These are phyloP conservation scores for Volucella inanis DNA, from an alignment of 2,888 invertebrate species.

Conservation along the genomic window DNA sequence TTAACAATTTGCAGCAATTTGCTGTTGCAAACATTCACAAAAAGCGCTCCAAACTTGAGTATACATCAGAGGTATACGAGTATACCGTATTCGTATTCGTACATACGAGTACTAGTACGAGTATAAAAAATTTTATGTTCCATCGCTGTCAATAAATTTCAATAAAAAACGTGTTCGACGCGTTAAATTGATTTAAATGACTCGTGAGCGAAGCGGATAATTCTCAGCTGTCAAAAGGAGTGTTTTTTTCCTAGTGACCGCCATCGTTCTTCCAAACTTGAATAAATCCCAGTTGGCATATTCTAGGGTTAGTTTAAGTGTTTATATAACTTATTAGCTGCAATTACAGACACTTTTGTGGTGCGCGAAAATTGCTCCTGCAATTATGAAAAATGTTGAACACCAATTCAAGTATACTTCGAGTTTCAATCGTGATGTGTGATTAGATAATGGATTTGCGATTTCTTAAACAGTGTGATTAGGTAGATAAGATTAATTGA, in stretches of 20 bases:
- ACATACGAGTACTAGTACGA: constrained; percentile 13
- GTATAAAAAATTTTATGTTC: constrained; percentile 55
- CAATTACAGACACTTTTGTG: constrained; percentile 64
- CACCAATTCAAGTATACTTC: neutral
- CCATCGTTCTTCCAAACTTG: constrained; percentile 22
- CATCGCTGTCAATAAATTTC: constrained; percentile 73
- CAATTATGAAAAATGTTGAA: constrained; percentile 53
- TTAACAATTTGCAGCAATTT: constrained; percentile 80
- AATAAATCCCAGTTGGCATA: constrained; percentile 5
- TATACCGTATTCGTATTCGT: neutral
- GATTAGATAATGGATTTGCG: constrained; percentile 28
- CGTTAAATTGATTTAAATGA: constrained; percentile 83
- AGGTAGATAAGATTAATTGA: constrained; percentile 49
- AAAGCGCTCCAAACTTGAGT: constrained; percentile 74
- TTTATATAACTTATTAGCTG: constrained; percentile 59
- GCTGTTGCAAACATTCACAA: constrained; percentile 56
- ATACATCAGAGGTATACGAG: constrained; percentile 41
- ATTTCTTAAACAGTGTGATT: constrained; percentile 56
- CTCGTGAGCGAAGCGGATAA: constrained; percentile 83
- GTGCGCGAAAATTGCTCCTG: constrained; percentile 45
- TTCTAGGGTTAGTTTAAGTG: constrained; percentile 15
- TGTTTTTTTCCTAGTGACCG: constrained; percentile 79
- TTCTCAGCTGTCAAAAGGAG: constrained; percentile 83
- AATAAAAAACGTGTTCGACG: constrained; percentile 79
- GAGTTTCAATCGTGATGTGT: constrained; percentile 47